phyloP scores from a whole-genome alignment of 1,140 invertebrate species.

The Alviniconcha marisindica region DNA sequence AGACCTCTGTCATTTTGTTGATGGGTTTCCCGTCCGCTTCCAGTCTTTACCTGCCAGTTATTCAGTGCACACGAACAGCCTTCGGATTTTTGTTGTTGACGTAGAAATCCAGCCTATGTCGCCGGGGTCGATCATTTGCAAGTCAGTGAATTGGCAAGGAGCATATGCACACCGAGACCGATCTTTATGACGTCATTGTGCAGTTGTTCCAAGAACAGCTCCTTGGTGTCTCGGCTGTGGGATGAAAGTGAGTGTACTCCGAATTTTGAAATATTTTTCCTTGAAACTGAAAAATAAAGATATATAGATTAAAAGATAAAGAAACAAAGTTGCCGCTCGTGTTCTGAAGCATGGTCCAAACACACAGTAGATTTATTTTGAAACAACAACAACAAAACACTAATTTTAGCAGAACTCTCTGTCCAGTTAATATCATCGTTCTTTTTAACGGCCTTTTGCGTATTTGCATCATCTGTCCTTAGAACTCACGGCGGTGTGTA shows the following conservation, averaged over 20 bases:
- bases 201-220: not conserved
- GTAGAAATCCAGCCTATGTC: no score
- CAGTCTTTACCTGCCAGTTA: no score
- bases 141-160: no score
- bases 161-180: no score
- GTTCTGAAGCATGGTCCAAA: no score
- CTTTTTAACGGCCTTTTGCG: conserved; percentile 50
- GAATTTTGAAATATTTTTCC: not conserved
- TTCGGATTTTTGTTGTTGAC: no score
- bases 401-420: conserved; percentile 48
- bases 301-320: not conserved
- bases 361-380: not conserved
- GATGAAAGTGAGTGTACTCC: not conserved
- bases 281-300: not conserved
- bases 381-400: not conserved
- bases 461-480: conserved; percentile 59
- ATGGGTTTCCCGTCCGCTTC: no score
- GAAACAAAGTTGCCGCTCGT: not conserved
- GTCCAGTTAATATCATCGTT: conserved; percentile 50
- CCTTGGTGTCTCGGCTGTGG: not conserved
- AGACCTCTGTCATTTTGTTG: no score
- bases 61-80: no score
- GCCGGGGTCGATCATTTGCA: no score
- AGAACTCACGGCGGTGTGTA: conserved; percentile 59
- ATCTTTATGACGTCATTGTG: not conserved